Base-by-base conservation (phyloP, 1,140 invertebrate genomes). In the Portunus trituberculatus region DNA sequence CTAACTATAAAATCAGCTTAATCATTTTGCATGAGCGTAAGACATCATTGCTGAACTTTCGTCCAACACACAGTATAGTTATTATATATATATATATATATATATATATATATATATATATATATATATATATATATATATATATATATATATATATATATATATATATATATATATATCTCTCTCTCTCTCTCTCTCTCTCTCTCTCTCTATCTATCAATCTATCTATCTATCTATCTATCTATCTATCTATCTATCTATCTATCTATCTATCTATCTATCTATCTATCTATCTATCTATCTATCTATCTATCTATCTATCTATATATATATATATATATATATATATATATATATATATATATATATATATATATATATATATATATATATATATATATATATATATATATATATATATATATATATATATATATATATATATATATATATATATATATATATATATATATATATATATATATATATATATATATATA, bases 401-500 rank as follows among this genome's bases (percentile, higher is more conserved):
- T 59, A 59, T 59, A 59, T 59, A 59, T n/a, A 59, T 90, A 12
- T 90, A 48, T 90, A 48, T 90, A 48, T 90, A 48, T 90, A 48
- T 90, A 48, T 93, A 48, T 88, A 0, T 88, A 0, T 88, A 0
- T 88, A 0, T 88, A 0, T 88, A 0, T 88, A 0, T 88, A 0
- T 88, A 0, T 31, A 0, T 88, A 0, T 88, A 0, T 88, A 0
- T 88, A 0, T 88, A 0, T 88, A 1, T 76, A 8, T n/a, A 8
- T 76, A 6, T 45, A 6, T 32, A 6, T 88, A 6, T 39, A 10
- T 45, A 10, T 88, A 6, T 45, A 6, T 46, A 14, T 59, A 28
- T 94, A 29, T 89, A 29, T 91, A 32, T 87, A 39, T 94, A 67
- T 86, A 67, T 89, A 31, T 93, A 39, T 96, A 25, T 96, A 45